Base-by-base conservation (phyloP, 1,140 invertebrate genomes). In the Eubasilissa regina region DNA sequence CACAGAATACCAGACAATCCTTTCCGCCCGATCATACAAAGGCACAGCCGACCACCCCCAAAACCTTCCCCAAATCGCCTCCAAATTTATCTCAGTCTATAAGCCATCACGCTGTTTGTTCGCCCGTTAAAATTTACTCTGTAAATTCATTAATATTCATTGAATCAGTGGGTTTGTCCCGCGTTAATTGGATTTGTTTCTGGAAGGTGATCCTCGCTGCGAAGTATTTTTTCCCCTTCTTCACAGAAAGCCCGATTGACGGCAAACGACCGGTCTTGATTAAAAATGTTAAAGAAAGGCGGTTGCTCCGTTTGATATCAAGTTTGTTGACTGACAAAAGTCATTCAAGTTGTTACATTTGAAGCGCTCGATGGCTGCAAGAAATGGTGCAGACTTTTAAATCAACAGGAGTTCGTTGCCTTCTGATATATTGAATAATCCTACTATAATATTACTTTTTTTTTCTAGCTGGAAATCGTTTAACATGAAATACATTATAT, bases 21-120 rank as follows among this genome's bases (percentile, higher is more conserved):
- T 73, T 73, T 73, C 56, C 66, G 35, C 70, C 56, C 72, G 70
- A 74, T 74, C 70, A 74, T 45, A 74, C 70, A 74, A 74, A 74
- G 70, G 25, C 53, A 13, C 3, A 17, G 9, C 12, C 3, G 17
- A 13, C 66, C 47, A 70, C 66, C 66, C 53, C n/a, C 13, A n/a
- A 48, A 43, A 12, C 70, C 53, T 35, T 17, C 43, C 44, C 56
- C 21, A 73, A 53, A 73, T 73, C 51, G 13, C 25, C 12, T 12
- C 19, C 19, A 55, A 17, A 73, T 35, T 43, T 73, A 56, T 56
- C 3, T 56, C 13, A 35, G 25, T 45, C 43, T 68, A 13, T 68
- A 35, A 45, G 25, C 53, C 21, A 56, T 17, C 53, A 19, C 25
- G 51, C 48, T 73, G 9, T 73, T 73, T 43, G 51, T 73, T 73